Evolutionary conservation across 2,888 invertebrate genomes (phyloP), one percentile per base, ranked within the genome.

Genomic region (Leucophenga montana): DNA sequence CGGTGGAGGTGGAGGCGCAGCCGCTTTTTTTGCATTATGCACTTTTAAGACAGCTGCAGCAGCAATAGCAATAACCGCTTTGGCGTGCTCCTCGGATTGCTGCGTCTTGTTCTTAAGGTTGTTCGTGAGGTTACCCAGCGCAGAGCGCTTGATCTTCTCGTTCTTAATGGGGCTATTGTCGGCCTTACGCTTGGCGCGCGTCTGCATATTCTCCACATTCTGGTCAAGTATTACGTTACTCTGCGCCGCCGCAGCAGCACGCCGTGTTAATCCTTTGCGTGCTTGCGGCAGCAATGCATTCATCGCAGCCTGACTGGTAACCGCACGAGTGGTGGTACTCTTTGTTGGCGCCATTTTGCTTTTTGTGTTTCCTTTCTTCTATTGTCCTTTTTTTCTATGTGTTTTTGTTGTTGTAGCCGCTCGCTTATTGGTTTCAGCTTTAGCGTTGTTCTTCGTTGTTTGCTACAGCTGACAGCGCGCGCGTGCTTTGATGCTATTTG

Each of bases 91-190:
- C 11, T 67, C 71, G 50, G 83, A 76, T 71, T 84, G 79, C 69
- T 82, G 77, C 61, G 83, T 80, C 79, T 82, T 83, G 39, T 79
- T 74, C 70, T 85, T 85, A 9, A 85, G 86, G 76, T 89, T 88
- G 75, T 95, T 96, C 66, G 95, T 95, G 77, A 96, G 92, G 87
- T 97, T 96, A 73, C 95, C 95, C 85, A 97, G 92, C 3, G 96
- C 97, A 54, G 95, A 94, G 81, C 97, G 90, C 87, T 95, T 96
- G 5, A 92, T 91, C 66, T 91, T 92, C 77, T 92, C 92, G 85
- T 94, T 93, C 88, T 94, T 95, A 57, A 92, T 85, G 4, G 95
- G 95, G 69, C 95, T 95, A 75, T 92, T 92, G 57, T 93, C 93
- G 1, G 95, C 95, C 91, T 96, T 96, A 84, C 96, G 91, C 87